Evolutionary conservation across 2,113 vertebrate genomes (phyloP).

Genomic region (Philantomba maxwellii): DNA sequence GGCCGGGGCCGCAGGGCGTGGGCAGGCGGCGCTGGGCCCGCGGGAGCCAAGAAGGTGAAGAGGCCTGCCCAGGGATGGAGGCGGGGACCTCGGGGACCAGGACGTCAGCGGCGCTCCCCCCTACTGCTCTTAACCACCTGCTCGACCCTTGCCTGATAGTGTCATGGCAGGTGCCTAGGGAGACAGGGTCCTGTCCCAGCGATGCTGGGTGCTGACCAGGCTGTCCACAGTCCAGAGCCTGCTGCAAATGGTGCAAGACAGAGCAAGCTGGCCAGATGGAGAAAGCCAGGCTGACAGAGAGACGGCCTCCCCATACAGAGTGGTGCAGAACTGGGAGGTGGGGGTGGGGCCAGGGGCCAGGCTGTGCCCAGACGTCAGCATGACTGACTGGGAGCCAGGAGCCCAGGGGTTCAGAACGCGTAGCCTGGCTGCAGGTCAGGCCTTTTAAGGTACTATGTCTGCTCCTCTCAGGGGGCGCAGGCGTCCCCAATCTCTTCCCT

Average conservation of each 20-base stretch:
- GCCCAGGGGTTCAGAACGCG: slow-evolving; percentile 26
- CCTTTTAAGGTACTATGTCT: neutral
- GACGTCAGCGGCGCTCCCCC: slow-evolving; percentile 18
- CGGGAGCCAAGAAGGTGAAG: slow-evolving; percentile 43
- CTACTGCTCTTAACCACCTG: slow-evolving; percentile 37
- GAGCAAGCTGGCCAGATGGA: slow-evolving; percentile 57
- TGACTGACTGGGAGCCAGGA: neutral
- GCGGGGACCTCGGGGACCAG: slow-evolving; percentile 52
- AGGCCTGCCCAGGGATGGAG: slow-evolving; percentile 51
- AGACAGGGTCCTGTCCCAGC: slow-evolving; percentile 33
- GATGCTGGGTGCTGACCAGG: neutral
- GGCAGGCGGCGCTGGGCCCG: slow-evolving; percentile 14
- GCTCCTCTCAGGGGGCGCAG: slow-evolving; percentile 17
- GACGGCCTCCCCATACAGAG: neutral
- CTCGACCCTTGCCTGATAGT: neutral
- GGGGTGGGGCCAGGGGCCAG: neutral
- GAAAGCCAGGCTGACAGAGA: slow-evolving; percentile 56
- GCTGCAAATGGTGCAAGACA: slow-evolving; percentile 45
- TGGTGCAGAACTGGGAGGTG: neutral
- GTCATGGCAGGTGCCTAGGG: slow-evolving; percentile 40
- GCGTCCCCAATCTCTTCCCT: slow-evolving; percentile 27
- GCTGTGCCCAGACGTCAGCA: neutral
- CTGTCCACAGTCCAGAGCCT: slow-evolving; percentile 33
- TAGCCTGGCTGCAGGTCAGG: slow-evolving; percentile 40
- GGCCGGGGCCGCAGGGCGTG: slow-evolving; percentile 33